These are phyloP conservation scores for Prochilodus magdalenae DNA, from an alignment of 2,113 vertebrate genomes.

Conservation along the genomic window DNA sequence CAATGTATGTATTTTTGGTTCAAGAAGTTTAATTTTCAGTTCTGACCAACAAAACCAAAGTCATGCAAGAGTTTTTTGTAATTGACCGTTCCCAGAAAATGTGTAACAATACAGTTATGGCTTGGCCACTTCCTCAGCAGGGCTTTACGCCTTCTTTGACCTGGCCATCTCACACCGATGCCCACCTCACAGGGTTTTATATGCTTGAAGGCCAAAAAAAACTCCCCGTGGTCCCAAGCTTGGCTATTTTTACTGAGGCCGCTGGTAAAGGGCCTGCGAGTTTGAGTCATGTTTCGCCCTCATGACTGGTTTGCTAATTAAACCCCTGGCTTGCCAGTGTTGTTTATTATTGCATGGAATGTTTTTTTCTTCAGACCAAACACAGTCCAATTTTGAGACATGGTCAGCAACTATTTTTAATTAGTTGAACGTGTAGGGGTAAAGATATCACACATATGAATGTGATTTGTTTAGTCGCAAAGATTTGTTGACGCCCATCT, in stretches of 20 bases:
- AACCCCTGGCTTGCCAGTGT: conserved; percentile 76
- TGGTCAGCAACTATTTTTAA: conserved; percentile 76
- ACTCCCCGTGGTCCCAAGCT: conserved; percentile 75
- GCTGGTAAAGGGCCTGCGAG: conserved; percentile 61
- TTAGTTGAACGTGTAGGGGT: conserved; percentile 55
- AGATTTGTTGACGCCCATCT: neutral
- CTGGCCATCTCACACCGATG: conserved; percentile 44
- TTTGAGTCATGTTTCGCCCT: conserved; percentile 77
- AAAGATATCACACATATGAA: neutral
- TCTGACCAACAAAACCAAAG: neutral
- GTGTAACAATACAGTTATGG: neutral
- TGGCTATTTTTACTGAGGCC: conserved; percentile 76
- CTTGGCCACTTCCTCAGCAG: neutral
- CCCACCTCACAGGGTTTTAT: conserved; percentile 59
- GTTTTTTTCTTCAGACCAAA: conserved; percentile 80
- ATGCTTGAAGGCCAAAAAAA: conserved; percentile 63
- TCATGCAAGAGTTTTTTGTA: neutral
- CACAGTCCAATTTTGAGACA: conserved; percentile 71
- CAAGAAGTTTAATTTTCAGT: neutral
- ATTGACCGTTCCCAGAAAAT: conserved; percentile 8
- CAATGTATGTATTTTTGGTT: no score
- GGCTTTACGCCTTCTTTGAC: conserved; percentile 12
- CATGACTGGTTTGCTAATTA: conserved; percentile 80
- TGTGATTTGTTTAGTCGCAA: neutral
- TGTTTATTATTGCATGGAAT: conserved; percentile 78